Percentiles rank a stretch among this genome's conserved stretches.
Evolutionary conservation across 2,797 vertebrate species (phyloP).

Genomic region (Hippopotamyrus pictus): DNA sequence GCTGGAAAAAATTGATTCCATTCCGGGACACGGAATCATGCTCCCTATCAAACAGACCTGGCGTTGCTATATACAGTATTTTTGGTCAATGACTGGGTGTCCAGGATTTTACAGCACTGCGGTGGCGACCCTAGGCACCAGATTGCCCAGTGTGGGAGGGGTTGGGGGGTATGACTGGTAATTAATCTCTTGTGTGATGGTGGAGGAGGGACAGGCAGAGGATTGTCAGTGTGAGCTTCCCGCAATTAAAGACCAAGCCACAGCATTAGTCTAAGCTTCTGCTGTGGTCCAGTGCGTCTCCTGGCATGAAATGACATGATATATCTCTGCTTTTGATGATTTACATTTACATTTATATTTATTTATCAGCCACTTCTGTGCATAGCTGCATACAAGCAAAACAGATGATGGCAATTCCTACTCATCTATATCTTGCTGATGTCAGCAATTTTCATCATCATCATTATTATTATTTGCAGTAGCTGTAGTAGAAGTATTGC

Average conservation of each 20-base stretch:
- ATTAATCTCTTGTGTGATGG: conserved; percentile 48
- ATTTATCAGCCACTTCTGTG: not conserved
- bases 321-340: not conserved
- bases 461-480: conserved; percentile 14
- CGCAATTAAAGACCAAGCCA: conserved; percentile 46
- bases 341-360: not conserved
- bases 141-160: not conserved
- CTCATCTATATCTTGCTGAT: conserved; percentile 21
- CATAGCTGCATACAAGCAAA: not conserved
- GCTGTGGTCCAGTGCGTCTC: not conserved
- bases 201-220: conserved; percentile 49
- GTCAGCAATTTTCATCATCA: conserved; percentile 20
- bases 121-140: not conserved
- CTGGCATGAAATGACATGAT: not conserved
- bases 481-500: not conserved
- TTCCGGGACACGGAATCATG: not conserved
- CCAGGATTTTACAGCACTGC: not conserved
- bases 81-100: not conserved
- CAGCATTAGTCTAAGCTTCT: conserved; percentile 46
- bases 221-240: conserved; percentile 36
- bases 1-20: not conserved
- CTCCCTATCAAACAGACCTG: not conserved
- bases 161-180: conserved; percentile 24
- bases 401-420: conserved; percentile 15
- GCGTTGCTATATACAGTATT: not conserved